Percentiles rank a stretch among this genome's conserved stretches.
phyloP scores from a whole-genome alignment of 2,797 vertebrate species.

The Phoxinus dragarum region DNA sequence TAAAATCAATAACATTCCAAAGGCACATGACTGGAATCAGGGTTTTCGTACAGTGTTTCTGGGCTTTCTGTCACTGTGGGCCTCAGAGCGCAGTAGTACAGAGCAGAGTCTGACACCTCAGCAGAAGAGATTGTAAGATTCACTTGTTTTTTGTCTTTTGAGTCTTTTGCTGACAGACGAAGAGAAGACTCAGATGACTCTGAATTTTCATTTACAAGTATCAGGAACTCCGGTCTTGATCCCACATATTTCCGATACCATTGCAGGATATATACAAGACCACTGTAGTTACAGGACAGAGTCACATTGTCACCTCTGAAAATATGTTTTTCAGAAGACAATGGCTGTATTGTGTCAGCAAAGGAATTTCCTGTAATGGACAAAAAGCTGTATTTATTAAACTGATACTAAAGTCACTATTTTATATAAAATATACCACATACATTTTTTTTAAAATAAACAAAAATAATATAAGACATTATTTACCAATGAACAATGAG shows the following conservation, averaged over 20 bases:
- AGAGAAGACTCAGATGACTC: background rate
- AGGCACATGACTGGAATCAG: background rate
- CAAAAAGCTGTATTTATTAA: background rate
- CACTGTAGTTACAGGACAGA: constrained; percentile 32
- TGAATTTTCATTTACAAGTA: background rate
- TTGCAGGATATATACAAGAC: background rate
- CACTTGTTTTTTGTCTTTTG: constrained; percentile 14
- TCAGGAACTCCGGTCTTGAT: constrained; percentile 30
- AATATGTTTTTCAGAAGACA: background rate
- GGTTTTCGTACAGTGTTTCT: constrained; percentile 4
- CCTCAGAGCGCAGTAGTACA: constrained; percentile 36
- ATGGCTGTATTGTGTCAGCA: constrained; percentile 13
- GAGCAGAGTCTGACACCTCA: constrained; percentile 25
- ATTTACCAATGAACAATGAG: constrained; percentile 1
- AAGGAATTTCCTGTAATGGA: background rate
- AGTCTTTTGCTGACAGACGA: constrained; percentile 24
- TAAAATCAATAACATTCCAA: background rate
- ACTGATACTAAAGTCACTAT: background rate
- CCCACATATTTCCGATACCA: constrained; percentile 45
- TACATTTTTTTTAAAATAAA: no score
- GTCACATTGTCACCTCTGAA: constrained; percentile 15
- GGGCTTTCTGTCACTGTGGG: constrained; percentile 12
- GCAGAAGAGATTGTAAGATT: constrained; percentile 26
- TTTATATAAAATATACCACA: no score
- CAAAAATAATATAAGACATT: background rate